Conservation (phyloP, 2,888 invertebrate species). For the Dione vanillae region DNA sequence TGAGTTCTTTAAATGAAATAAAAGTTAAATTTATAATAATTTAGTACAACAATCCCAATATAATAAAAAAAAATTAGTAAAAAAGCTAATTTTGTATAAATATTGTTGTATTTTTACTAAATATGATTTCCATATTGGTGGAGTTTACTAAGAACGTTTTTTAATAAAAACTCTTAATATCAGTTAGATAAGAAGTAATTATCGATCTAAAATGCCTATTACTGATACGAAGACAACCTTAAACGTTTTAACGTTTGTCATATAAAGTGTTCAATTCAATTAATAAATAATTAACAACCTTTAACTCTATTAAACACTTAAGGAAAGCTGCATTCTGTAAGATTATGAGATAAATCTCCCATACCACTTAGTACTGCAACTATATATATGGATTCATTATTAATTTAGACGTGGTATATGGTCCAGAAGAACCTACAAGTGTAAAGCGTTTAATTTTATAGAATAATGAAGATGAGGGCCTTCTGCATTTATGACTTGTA, state of each 20-base stretch:
- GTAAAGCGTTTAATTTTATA: too few species aligned
- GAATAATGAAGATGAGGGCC: too few species aligned
- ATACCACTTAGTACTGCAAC: slow-evolving; percentile 53
- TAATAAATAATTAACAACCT: slow-evolving; percentile 1
- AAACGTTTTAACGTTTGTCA: neutral
- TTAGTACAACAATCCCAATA: too few species aligned
- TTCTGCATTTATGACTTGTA: too few species aligned
- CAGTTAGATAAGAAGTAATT: neutral
- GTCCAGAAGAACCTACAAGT: neutral
- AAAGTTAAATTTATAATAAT: neutral
- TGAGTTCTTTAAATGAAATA: neutral
- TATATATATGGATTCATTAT: slow-evolving; percentile 52
- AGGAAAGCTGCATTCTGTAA: slow-evolving; percentile 31
- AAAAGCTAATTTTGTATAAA: too few species aligned
- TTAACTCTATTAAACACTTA: slow-evolving; percentile 5
- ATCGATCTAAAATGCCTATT: neutral
- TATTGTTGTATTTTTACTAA: too few species aligned
- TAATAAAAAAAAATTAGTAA: too few species aligned
- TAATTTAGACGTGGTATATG: slow-evolving; percentile 49
- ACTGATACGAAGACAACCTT: neutral
- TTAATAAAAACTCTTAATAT: neutral
- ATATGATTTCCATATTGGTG: too few species aligned
- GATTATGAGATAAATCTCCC: slow-evolving; percentile 57
- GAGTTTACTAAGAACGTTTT: neutral
- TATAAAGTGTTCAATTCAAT: slow-evolving; percentile 5